Base-by-base conservation (phyloP, 2,113 vertebrate genomes). In the Carassius gibelio region DNA sequence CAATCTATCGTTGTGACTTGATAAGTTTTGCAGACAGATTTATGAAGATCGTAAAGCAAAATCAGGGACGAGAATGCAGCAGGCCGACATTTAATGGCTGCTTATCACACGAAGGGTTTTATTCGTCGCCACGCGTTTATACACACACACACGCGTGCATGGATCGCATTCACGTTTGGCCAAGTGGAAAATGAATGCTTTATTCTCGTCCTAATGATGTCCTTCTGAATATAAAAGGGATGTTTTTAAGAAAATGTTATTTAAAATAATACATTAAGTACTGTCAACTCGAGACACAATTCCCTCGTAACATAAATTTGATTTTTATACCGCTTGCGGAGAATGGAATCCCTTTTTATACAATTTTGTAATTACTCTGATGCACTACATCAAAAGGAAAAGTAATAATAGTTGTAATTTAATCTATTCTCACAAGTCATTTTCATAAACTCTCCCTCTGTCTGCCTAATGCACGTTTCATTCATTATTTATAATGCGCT, bases 371-470 rank as follows among this genome's bases (percentile, higher is more conserved):
- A 98, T 97, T 97, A 96, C 95, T 96, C 95, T 95, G 95, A 97
- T 95, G 93, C 96, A 96, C 96, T 96, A 97, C 97, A 97, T 98
- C 96, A 97, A 97, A 98, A 96, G 88, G 95, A 95, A 95, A 95
- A 96, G 96, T 96, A 96, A 97, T 98, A 98, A 98, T 96, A 97
- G 96, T 96, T 96, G 95, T 96, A 97, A 99, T 98, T 97, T 97
- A 97, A 97, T 97, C 96, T 97, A 96, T 97, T 97, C 96, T 97
- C 96, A 95, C 93, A 96, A 97, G 96, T 96, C 95, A 97, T 97
- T 97, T 94, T 97, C 96, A 96, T 94, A 96, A 98, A 98, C 95
- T 97, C 95, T 96, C 92, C 95, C 92, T 94, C 95, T 94, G 83
- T 90, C 94, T 94, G 91, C 94, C 96, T 98, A 97, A 97, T 96